phyloP scores from a whole-genome alignment of 2,113 vertebrate genomes.

The Cheilinus undulatus region DNA sequence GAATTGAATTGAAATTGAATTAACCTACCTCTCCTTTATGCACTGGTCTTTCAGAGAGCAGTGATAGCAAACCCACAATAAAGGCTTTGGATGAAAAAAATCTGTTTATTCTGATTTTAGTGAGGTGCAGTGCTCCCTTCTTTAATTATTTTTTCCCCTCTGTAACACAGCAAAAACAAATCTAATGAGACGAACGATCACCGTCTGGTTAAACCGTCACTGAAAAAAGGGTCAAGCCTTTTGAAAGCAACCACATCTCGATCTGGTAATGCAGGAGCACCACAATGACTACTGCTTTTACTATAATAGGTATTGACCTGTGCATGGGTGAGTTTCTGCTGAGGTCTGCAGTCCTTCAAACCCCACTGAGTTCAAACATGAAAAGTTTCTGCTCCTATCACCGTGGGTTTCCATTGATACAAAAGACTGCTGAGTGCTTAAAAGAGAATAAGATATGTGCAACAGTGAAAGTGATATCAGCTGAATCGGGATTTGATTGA shows the following conservation, averaged over 20 bases:
- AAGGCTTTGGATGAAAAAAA: neutral
- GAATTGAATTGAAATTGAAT: too few species aligned
- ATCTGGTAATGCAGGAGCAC: slow-evolving; percentile 37
- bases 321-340: slow-evolving; percentile 67
- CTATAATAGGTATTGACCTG: slow-evolving; percentile 75
- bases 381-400: slow-evolving; percentile 60
- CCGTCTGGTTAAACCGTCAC: slow-evolving; percentile 39
- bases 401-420: slow-evolving; percentile 34
- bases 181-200: slow-evolving; percentile 31
- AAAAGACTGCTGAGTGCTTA: slow-evolving; percentile 58
- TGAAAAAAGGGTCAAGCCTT: slow-evolving; percentile 18
- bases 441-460: slow-evolving; percentile 64
- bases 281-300: slow-evolving; percentile 75
- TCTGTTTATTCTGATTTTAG: slow-evolving; percentile 1
- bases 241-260: slow-evolving; percentile 36
- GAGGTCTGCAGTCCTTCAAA: slow-evolving; percentile 72
- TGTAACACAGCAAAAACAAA: slow-evolving; percentile 22
- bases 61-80: slow-evolving; percentile 30
- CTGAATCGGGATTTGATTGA: slow-evolving; percentile 66
- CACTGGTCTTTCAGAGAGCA: too few species aligned
- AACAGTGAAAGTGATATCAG: slow-evolving; percentile 54
- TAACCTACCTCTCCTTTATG: too few species aligned
- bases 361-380: slow-evolving; percentile 58
- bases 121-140: neutral
- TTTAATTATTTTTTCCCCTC: slow-evolving; percentile 34